phyloP scores from a whole-genome alignment of 2,113 vertebrate species.

The Epinephelus fuscoguttatus region DNA sequence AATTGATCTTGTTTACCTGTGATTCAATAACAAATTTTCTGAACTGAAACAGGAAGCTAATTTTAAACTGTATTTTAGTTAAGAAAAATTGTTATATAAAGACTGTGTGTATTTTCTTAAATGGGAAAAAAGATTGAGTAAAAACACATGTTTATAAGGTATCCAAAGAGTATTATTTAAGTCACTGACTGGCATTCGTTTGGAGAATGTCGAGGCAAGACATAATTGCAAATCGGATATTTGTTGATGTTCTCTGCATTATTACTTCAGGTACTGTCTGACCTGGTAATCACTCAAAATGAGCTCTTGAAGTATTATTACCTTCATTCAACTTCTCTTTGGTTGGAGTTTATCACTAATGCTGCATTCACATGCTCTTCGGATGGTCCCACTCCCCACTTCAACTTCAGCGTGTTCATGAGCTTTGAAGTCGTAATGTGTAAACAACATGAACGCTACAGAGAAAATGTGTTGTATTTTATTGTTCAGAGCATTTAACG shows the following conservation, averaged over 20 bases:
- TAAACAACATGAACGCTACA: too few relatives aligned
- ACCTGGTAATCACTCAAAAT: neutral
- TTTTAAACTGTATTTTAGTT: too few relatives aligned
- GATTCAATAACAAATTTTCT: neutral
- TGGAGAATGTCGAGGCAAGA: neutral
- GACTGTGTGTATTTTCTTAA: neutral
- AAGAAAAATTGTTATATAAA: neutral
- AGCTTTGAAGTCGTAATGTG: too few relatives aligned
- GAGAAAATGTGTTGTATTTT: too few relatives aligned
- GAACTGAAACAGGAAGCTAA: neutral
- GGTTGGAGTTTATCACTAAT: neutral
- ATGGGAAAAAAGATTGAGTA: neutral
- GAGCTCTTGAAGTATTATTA: neutral
- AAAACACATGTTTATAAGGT: neutral
- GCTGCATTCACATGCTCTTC: too few relatives aligned
- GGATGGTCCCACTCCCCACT: too few relatives aligned
- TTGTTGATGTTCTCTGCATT: neutral
- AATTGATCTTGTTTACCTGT: neutral
- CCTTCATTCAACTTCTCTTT: neutral
- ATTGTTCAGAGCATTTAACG: too few relatives aligned
- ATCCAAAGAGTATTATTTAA: neutral
- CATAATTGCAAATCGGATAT: neutral
- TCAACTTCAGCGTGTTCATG: too few relatives aligned
- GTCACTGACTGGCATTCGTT: neutral
- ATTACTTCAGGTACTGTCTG: neutral